Evolutionary conservation across 23 tunicate species (phyloP), one percentile per base, ranked within the genome.

Genomic region (Aplidium turbinatum): DNA sequence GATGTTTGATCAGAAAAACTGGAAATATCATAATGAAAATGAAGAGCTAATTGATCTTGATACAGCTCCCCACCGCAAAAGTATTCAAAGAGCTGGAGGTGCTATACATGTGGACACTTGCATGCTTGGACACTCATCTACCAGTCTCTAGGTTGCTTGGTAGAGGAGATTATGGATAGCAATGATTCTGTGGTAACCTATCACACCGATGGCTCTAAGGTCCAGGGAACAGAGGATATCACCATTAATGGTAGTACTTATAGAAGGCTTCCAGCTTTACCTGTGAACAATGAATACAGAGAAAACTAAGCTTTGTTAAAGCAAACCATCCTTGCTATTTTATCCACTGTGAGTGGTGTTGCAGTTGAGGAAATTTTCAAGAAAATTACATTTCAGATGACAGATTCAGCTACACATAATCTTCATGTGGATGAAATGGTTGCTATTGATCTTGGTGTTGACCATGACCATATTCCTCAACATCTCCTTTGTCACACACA

Each of bases 41-140:
- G 6, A 22, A 54, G 4, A 22, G 6, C 4, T 5, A 11, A 22
- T 54, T 54, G 48, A 54, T 54, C 4, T 54, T 5, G 60, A 54
- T n/a, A 54, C 60, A 54, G 60, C 60, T 18, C 22, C 60, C 4
- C 60, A 54, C 60, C 19, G 21, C 60, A 54, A 54, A 54, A 54
- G 21, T n/a, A 54, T 54, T n/a, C 22, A n/a, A 54, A 54, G 60
- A 54, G 60, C 60, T n/a, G 60, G 60, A 13, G 22, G 21, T 18
- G 60, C 60, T 54, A 54, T 54, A 18, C 60, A 54, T 54, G 60
- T 54, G 22, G 60, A n/a, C 60, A n/a, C n/a, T n/a, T n/a, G n/a
- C n/a, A n/a, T n/a, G n/a, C n/a, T n/a, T n/a, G n/a, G n/a, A n/a
- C n/a, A n/a, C n/a, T n/a, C n/a, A n/a, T n/a, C n/a, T n/a, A n/a